Evolutionary conservation across 2,113 vertebrate genomes (phyloP).

Genomic region (Seriola dumerili): DNA sequence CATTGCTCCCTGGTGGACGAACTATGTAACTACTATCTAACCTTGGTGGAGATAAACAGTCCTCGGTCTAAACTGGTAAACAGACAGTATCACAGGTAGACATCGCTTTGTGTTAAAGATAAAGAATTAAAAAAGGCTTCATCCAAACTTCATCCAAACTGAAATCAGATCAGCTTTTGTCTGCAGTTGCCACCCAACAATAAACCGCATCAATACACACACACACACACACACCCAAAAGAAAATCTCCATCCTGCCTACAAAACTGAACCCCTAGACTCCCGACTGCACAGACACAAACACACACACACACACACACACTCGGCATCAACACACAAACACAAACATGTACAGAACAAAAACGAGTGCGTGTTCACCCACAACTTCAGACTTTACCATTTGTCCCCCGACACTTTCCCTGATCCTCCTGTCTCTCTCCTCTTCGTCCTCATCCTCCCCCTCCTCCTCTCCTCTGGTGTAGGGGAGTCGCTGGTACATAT

Average conservation of each 20-base stretch:
- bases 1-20: too few relatives aligned
- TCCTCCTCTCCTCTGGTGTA: constrained; percentile 75
- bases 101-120: neutral
- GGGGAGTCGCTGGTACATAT: constrained; percentile 80
- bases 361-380: constrained; percentile 23
- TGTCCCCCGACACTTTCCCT: constrained; percentile 55
- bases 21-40: too few relatives aligned
- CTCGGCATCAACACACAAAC: neutral
- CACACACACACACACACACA: constrained; percentile 6
- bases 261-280: neutral
- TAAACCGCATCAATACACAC: neutral
- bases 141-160: neutral
- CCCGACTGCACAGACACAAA: neutral
- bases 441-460: constrained; percentile 65
- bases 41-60: too few relatives aligned
- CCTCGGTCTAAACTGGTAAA: too few relatives aligned
- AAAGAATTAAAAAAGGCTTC: neutral
- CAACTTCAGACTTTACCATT: constrained; percentile 73
- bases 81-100: too few relatives aligned
- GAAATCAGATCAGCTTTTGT: neutral
- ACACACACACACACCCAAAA: neutral
- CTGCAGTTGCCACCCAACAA: neutral
- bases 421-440: constrained; percentile 63
- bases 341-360: neutral
- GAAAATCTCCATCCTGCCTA: neutral